A percentile compares a stretch with the other conserved stretches of the same genome.
These are phyloP conservation scores for Batillaria attramentaria DNA, from an alignment of 1,140 invertebrate genomes.

Conservation along the genomic window DNA sequence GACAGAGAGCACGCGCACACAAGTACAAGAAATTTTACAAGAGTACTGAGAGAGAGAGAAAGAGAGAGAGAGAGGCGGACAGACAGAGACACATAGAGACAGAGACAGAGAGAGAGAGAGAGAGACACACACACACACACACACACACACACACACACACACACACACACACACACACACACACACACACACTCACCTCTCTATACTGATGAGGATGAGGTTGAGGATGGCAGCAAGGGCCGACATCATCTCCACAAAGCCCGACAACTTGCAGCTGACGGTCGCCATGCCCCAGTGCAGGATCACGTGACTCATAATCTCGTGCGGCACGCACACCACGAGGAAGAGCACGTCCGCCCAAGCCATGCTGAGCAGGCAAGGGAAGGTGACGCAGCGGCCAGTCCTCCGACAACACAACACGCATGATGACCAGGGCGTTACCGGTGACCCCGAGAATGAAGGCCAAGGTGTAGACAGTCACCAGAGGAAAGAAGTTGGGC, in stretches of 20 bases:
- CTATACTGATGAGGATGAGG: slow-evolving; percentile 69
- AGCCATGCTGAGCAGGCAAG: slow-evolving; percentile 93
- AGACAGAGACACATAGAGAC: neutral
- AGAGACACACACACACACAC: neutral
- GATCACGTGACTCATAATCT: slow-evolving; percentile 90
- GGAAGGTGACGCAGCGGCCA: slow-evolving; percentile 92
- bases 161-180: neutral
- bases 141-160: neutral
- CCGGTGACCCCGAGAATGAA: slow-evolving; percentile 86
- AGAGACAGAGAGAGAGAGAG: neutral
- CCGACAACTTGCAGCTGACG: slow-evolving; percentile 73
- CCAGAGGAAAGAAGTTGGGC: slow-evolving; percentile 61
- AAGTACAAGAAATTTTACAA: neutral
- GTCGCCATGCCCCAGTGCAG: slow-evolving; percentile 84
- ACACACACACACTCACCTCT: slow-evolving; percentile 65
- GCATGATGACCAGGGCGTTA: slow-evolving; percentile 88
- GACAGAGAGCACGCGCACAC: neutral
- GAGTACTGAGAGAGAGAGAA: slow-evolving; percentile 3
- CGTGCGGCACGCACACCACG: slow-evolving; percentile 88
- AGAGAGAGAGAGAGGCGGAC: neutral
- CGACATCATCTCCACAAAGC: slow-evolving; percentile 67
- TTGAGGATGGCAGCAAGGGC: slow-evolving; percentile 69
- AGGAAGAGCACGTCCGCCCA: slow-evolving; percentile 92
- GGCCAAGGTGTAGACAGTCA: slow-evolving; percentile 79
- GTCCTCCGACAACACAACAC: slow-evolving; percentile 87